A percentile compares a stretch with the other conserved stretches of the same genome.
Conservation (phyloP, 2,888 invertebrate species). For the Xylocampa areola region DNA sequence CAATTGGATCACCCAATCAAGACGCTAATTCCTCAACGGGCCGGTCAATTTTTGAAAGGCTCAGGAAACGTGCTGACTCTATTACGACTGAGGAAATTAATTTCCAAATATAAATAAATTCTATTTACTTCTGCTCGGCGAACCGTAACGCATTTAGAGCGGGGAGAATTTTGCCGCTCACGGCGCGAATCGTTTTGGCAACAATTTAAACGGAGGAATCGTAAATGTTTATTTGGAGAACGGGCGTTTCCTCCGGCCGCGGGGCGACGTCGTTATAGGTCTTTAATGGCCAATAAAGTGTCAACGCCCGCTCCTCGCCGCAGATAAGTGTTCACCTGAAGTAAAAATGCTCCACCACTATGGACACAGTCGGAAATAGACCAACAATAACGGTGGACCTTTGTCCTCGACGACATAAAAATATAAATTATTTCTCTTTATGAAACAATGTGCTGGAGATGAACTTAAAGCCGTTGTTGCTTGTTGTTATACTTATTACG, state of each 20-base stretch:
- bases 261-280: slow-evolving; percentile 84
- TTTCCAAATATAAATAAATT: slow-evolving; percentile 87
- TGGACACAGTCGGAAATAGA: slow-evolving; percentile 30
- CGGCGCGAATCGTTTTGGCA: slow-evolving; percentile 84
- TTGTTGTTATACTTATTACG: slow-evolving; percentile 19
- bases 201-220: slow-evolving; percentile 85
- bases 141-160: slow-evolving; percentile 83
- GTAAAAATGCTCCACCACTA: slow-evolving; percentile 57
- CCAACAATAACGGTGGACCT: slow-evolving; percentile 35
- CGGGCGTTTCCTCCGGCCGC: slow-evolving; percentile 76
- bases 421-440: slow-evolving; percentile 28
- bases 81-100: slow-evolving; percentile 82
- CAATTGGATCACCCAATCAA: slow-evolving; percentile 46
- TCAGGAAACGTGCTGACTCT: slow-evolving; percentile 73
- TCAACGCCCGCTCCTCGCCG: slow-evolving; percentile 77
- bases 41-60: slow-evolving; percentile 71
- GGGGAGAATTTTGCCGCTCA: slow-evolving; percentile 74
- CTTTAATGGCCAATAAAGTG: slow-evolving; percentile 87
- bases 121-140: slow-evolving; percentile 84
- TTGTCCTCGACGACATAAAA: slow-evolving; percentile 25
- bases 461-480: slow-evolving; percentile 12
- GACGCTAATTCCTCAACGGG: slow-evolving; percentile 61
- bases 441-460: slow-evolving; percentile 17
- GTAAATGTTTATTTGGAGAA: slow-evolving; percentile 87
- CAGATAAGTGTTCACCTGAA: slow-evolving; percentile 82